phyloP scores from a whole-genome alignment of 1,140 invertebrate genomes.

The Bombus consobrinus region DNA sequence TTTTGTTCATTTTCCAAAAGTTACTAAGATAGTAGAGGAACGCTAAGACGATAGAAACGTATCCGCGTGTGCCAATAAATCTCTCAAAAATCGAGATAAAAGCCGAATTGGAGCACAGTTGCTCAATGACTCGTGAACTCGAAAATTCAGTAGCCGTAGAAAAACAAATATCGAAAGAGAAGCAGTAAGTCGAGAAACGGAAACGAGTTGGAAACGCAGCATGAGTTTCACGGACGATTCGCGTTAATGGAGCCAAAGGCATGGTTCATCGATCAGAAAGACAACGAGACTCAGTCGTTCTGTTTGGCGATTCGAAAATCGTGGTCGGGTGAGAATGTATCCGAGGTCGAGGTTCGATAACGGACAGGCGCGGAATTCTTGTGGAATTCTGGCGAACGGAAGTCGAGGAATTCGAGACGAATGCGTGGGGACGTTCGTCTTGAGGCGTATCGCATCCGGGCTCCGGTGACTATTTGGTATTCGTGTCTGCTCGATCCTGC shows the following conservation, averaged over 20 bases:
- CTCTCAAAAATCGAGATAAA: neutral
- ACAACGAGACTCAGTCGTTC: neutral
- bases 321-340: constrained; percentile 12
- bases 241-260: neutral
- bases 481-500: constrained; percentile 43
- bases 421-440: constrained; percentile 57
- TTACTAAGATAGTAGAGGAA: neutral
- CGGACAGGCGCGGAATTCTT: constrained; percentile 42
- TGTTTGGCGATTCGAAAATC: constrained; percentile 36
- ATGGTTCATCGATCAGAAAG: constrained; percentile 13
- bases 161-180: neutral
- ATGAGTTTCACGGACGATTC: constrained; percentile 3
- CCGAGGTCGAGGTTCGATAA: constrained; percentile 6
- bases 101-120: neutral
- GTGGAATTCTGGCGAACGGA: constrained; percentile 47
- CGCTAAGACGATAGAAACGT: neutral
- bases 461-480: constrained; percentile 61
- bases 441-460: constrained; percentile 34
- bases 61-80: neutral
- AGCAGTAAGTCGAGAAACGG: neutral
- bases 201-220: neutral
- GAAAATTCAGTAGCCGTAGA: too few relatives aligned
- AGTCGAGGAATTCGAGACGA: constrained; percentile 58
- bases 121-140: neutral
- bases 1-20: too few relatives aligned